Evolutionary conservation across 92 coral and sea anemone species (phyloP).

Genomic region (Hydrozoanthus gracilis): DNA sequence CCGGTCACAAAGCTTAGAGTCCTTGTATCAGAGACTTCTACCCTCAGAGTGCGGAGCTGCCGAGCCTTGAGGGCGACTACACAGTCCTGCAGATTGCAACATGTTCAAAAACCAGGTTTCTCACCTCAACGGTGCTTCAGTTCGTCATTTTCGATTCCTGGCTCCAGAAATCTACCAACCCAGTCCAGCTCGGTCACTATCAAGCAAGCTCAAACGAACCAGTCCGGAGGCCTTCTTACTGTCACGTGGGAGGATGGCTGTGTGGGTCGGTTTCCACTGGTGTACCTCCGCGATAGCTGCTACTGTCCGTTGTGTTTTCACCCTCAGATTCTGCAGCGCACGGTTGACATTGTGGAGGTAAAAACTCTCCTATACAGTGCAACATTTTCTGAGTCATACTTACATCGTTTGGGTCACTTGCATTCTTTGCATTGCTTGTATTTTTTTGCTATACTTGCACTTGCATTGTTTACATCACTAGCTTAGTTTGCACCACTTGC

Average conservation of each 20-base stretch:
- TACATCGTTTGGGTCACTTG: too few species aligned
- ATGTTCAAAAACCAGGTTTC: neutral
- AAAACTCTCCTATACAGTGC: too few species aligned
- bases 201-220: neutral
- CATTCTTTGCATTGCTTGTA: too few species aligned
- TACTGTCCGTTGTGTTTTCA: conserved; percentile 9
- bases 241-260: neutral
- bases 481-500: too few species aligned
- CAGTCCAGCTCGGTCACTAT: neutral
- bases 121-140: neutral
- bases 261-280: neutral
- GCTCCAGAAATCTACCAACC: neutral
- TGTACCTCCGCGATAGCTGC: conserved; percentile 6
- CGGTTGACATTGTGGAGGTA: conserved; percentile 1
- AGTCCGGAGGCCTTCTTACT: neutral
- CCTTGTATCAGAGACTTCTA: too few species aligned
- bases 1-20: neutral
- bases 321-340: conserved; percentile 9
- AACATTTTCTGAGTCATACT: too few species aligned
- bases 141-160: neutral
- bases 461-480: too few species aligned
- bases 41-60: neutral
- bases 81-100: neutral
- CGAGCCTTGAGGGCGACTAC: neutral
- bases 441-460: too few species aligned